Evolutionary conservation across 2,888 invertebrate species (phyloP).

Genomic region (Caenorhabditis sp.): DNA sequence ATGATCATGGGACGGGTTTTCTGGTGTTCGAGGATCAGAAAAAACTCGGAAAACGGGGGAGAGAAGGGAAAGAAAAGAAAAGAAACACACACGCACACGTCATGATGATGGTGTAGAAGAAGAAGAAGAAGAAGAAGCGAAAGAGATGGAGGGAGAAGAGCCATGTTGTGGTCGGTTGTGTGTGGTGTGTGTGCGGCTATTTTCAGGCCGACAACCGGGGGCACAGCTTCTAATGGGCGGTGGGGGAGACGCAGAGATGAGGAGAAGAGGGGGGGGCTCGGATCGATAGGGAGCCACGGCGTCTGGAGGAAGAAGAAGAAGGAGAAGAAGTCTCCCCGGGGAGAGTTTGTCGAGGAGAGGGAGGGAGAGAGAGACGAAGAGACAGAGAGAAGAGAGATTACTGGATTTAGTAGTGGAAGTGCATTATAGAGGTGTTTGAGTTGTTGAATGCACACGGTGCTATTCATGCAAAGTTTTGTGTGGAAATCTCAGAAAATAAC

Average conservation of each 20-base stretch:
- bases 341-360: constrained; percentile 5
- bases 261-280: constrained; percentile 23
- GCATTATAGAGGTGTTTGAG: no score
- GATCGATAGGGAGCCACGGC: constrained; percentile 46
- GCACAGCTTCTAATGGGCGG: constrained; percentile 47
- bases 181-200: constrained; percentile 50
- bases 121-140: constrained; percentile 27
- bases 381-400: not conserved
- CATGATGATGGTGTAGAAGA: constrained; percentile 27
- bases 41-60: constrained; percentile 12
- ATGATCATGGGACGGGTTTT: constrained; percentile 40
- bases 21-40: constrained; percentile 27
- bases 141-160: constrained; percentile 10
- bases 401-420: constrained; percentile 24
- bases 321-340: constrained; percentile 26
- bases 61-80: constrained; percentile 4
- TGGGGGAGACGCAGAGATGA: constrained; percentile 30
- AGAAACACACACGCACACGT: constrained; percentile 42
- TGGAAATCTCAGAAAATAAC: no score
- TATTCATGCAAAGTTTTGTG: no score
- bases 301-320: no score
- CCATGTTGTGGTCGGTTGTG: not conserved
- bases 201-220: constrained; percentile 43
- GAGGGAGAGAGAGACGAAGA: constrained; percentile 15
- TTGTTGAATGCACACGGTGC: no score